Conservation (phyloP, 2,888 invertebrate genomes). For the Tenthredo livida region DNA sequence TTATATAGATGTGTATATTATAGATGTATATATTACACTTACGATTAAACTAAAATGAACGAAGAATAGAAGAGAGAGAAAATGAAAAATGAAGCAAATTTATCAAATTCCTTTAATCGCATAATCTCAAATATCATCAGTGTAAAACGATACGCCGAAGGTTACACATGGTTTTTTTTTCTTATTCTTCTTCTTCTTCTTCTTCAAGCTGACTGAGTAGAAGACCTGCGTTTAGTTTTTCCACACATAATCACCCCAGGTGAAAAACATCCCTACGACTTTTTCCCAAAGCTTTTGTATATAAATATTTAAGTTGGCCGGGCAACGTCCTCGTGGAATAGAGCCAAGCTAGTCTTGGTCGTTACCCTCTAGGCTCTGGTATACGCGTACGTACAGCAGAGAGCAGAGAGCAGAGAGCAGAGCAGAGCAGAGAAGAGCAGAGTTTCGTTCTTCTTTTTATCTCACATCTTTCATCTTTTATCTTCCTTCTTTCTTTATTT, state of each 20-base stretch:
- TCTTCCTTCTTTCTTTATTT: conserved; percentile 32
- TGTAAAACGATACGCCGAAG: neutral
- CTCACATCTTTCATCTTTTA: conserved; percentile 42
- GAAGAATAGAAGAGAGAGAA: neutral
- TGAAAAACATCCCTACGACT: conserved; percentile 23
- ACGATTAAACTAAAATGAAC: neutral
- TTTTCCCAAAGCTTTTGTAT: conserved; percentile 15
- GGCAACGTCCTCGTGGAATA: conserved; percentile 50
- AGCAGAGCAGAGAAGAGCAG: neutral
- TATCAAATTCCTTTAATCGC: neutral
- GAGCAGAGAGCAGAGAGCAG: conserved; percentile 11
- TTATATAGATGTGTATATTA: neutral
- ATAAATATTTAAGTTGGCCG: conserved; percentile 46
- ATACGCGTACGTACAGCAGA: neutral
- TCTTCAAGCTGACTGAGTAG: neutral
- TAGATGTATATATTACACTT: too few species aligned
- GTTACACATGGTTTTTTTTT: neutral
- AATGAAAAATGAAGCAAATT: neutral
- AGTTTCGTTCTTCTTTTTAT: conserved; percentile 33
- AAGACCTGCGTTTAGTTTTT: neutral
- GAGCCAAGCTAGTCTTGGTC: conserved; percentile 46
- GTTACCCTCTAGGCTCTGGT: conserved; percentile 40
- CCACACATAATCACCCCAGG: neutral
- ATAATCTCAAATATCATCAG: neutral
- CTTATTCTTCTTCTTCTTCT: neutral